phyloP scores from a whole-genome alignment of 2,113 vertebrate species.

The Oryctolagus cuniculus region mOryCun1.1 NC_091453.1:85428501-85429000 shows the following conservation, averaged over 20 bases:
- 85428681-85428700: slow-evolving; percentile 59
- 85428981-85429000: not conserved
- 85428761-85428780: slow-evolving; percentile 25
- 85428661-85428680: slow-evolving; percentile 46
- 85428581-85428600: slow-evolving; percentile 35
- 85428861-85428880: slow-evolving; percentile 48
- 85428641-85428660: slow-evolving; percentile 46
- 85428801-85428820: slow-evolving; percentile 45
- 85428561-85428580: slow-evolving; percentile 36
- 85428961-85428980: slow-evolving; percentile 33
- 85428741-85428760: slow-evolving; percentile 39
- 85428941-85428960: slow-evolving; percentile 47
- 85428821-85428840: not conserved
- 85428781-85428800: slow-evolving; percentile 39
- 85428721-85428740: slow-evolving; percentile 20
- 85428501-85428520: slow-evolving; percentile 33
- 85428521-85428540: slow-evolving; percentile 22
- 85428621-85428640: slow-evolving; percentile 52
- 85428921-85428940: slow-evolving; percentile 21
- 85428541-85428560: not conserved
- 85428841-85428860: slow-evolving; percentile 13
- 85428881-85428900: slow-evolving; percentile 24
- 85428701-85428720: slow-evolving; percentile 7
- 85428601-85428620: slow-evolving; percentile 29
- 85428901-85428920: slow-evolving; percentile 61